Evolutionary conservation across 2,888 invertebrate genomes (phyloP), one percentile per base, ranked within the genome.

Genomic region (Dichetophora obliterata): DNA sequence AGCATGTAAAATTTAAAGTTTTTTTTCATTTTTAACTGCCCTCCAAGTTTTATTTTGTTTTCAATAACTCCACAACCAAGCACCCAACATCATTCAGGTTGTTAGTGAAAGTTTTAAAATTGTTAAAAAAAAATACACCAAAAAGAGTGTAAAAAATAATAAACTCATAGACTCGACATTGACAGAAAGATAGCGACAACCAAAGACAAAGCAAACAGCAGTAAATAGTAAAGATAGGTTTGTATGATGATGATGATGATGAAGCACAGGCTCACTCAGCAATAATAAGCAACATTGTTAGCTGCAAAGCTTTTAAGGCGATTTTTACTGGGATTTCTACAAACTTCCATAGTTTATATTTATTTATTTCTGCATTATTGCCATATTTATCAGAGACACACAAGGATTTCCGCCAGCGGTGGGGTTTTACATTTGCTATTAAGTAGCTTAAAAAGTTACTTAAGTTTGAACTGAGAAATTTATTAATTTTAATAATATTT

Each of bases 31-130:
- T 27, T 2, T 63, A 24, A 3, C 5, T 5, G 34, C 14, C 27
- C 34, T 5, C 34, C 11, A 31, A 8, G 34, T 31, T 63, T 27
- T 31, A 14, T 31, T 31, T 31, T 63, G 5, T 63, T 63, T 31
- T 63, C 63, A 27, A 54, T 54, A 6, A 54, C 19, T 54, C 22
- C 22, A 19, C 22, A 22, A 6, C 54, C 27, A 63, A 63, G 3
- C 63, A 31, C 27, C 31, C 27, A 27, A 9, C 27, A 61, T 6
- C 61, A n/a, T 14, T 16, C 61, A 24, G 24, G 27, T 31, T 27
- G 57, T 2, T 27, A 59, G 57, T 59, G 57, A 59, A 59, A 59
- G 57, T 59, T 59, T 54, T 6, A 54, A 54, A 59, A 59, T 24
- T 24, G 27, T 22, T 59, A 14, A 11, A 59, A 22, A n/a, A n/a